Base-by-base conservation (phyloP, 2,797 vertebrate species). In the Meda fulgida region DNA sequence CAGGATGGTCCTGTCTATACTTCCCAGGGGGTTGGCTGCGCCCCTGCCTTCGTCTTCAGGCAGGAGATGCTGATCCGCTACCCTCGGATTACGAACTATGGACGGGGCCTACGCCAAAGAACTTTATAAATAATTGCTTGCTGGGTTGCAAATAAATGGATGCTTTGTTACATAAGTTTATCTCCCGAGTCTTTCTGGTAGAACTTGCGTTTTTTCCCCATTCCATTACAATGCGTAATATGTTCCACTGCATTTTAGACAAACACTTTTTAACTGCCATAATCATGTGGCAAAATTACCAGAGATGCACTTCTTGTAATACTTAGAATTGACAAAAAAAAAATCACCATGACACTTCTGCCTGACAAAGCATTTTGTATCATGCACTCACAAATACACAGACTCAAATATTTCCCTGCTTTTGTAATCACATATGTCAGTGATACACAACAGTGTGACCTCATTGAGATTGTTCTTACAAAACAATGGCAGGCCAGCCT, bases 361-460 rank as follows among this genome's bases (percentile, higher is more conserved):
- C 23, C 29, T 83, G 29, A 65, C 23, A 76, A 53, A 67, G 46
- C 29, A 76, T 40, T 83, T 38, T 51, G 10, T 31, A 19, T 46
- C 53, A 76, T 70, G 11, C 23, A 36, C 63, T 67, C 29, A 26
- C 21, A 71, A 29, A 48, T 38, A 80, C 89, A 86, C 38, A 69
- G 26, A 78, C 46, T n/a, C 13, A 78, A 26, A 48, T 53, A 63
- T 66, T 63, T 85, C 31, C 88, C 91, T 90, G 87, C 90, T 87
- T 80, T 87, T 87, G 89, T 92, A 90, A 89, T 88, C 90, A 93
- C 94, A 91, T 92, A 91, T 91, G 90, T 93, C 90, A 92, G 91
- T 89, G 89, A 90, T 89, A 92, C 91, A 94, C 92, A 91, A 92
- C 90, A 90, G 92, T 92, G 92, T 93, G 92, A 92, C 89, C 31